These are phyloP conservation scores for Anastrepha ludens DNA, from an alignment of 1,140 invertebrate genomes.

Conservation along the genomic window DNA sequence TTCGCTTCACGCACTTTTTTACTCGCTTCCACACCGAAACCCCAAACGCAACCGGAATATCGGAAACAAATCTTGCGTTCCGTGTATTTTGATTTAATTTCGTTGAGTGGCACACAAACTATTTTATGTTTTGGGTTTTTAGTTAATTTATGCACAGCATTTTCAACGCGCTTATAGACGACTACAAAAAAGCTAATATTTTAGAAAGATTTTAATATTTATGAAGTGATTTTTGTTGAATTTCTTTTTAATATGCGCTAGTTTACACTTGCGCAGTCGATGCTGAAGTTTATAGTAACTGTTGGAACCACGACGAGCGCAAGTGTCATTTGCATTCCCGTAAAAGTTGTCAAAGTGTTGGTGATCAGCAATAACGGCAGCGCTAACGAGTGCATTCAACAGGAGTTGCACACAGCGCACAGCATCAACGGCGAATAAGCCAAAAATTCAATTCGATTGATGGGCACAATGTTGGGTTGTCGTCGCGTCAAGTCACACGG, in stretches of 20 bases:
- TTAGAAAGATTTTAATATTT: constrained; percentile 5
- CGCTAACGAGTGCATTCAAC: background rate
- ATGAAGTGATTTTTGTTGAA: background rate
- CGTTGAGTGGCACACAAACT: background rate
- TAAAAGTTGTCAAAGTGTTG: background rate
- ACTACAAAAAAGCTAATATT: background rate
- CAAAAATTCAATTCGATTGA: background rate
- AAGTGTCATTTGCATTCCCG: background rate
- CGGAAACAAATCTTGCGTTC: background rate
- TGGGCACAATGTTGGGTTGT: background rate
- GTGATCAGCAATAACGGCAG: background rate
- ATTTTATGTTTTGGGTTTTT: background rate
- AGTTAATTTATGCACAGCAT: constrained; percentile 34
- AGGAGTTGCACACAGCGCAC: background rate
- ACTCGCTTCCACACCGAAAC: background rate
- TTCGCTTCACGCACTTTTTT: constrained; percentile 19
- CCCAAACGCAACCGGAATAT: constrained; percentile 8
- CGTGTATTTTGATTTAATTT: background rate
- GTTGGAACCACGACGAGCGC: background rate
- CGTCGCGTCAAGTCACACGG: constrained; percentile 32
- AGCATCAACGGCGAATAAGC: background rate
- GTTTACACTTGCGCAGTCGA: background rate
- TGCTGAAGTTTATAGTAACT: background rate
- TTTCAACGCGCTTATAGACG: background rate
- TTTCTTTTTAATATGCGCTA: background rate